Evolutionary conservation across 2,797 vertebrate species (phyloP).

Genomic region (Gouania willdenowi): DNA sequence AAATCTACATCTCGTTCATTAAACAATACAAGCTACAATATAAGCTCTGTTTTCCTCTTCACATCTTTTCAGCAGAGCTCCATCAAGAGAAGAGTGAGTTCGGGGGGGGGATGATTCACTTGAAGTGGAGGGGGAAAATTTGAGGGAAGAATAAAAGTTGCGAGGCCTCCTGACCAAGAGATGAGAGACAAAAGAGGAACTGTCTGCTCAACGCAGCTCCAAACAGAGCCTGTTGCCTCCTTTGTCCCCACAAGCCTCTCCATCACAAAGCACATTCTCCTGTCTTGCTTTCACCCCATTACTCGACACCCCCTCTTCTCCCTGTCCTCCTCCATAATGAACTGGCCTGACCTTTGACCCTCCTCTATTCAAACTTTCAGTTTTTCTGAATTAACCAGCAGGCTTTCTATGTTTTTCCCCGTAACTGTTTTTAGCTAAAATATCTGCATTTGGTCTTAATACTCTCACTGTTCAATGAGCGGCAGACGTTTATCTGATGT

Average conservation of each 20-base stretch:
- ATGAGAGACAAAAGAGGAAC: slow-evolving; percentile 70
- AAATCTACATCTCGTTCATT: slow-evolving; percentile 68
- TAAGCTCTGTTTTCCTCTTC: slow-evolving; percentile 41
- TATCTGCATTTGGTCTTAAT: slow-evolving; percentile 15
- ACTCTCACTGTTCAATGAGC: slow-evolving; percentile 13
- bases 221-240: slow-evolving; percentile 70
- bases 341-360: slow-evolving; percentile 64
- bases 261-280: slow-evolving; percentile 78
- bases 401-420: slow-evolving; percentile 15
- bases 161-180: slow-evolving; percentile 70
- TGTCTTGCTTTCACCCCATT: slow-evolving; percentile 49
- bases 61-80: slow-evolving; percentile 40
- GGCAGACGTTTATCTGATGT: slow-evolving; percentile 37
- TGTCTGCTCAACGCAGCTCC: slow-evolving; percentile 70
- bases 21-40: slow-evolving; percentile 45
- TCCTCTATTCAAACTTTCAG: slow-evolving; percentile 54
- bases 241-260: slow-evolving; percentile 72
- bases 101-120: slow-evolving; percentile 22
- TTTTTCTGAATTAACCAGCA: slow-evolving; percentile 66
- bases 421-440: slow-evolving; percentile 49
- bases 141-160: slow-evolving; percentile 61
- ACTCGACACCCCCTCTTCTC: slow-evolving; percentile 22
- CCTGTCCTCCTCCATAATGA: slow-evolving; percentile 42
- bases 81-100: slow-evolving; percentile 12
- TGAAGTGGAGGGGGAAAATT: slow-evolving; percentile 16